Base-by-base conservation (phyloP, 2,113 vertebrate genomes). In the Malurus melanocephalus region DNA sequence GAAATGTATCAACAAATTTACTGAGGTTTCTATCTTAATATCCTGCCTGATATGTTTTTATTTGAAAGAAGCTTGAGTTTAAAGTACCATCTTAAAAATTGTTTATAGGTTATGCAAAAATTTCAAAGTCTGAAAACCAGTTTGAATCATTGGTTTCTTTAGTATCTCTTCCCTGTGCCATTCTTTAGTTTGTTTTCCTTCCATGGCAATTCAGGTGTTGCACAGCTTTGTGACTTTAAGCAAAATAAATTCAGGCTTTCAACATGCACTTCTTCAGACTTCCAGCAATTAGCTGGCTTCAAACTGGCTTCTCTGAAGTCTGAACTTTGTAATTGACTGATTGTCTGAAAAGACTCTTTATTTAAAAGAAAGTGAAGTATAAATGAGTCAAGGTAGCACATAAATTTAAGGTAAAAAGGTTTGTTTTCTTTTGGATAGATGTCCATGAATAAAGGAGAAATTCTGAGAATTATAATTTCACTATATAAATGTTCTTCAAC, bases 1-100 rank as follows among this genome's bases (percentile, higher is more conserved):
- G 94, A 93, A 92, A 92, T 78, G 76, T 92, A 94, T 91, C 95
- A 96, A 95, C 95, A 96, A 89, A 91, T 89, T 91, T 88, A 92
- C 73, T 53, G 67, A 85, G 83, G 80, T 92, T 95, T 96, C 82
- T 93, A 2, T 94, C 88, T 87, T 89, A 87, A 90, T 93, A 88
- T 78, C 79, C 80, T 72, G 45, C 74, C 66, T 89, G 67, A 73
- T 92, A 33, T 56, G 40, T 46, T 92, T 90, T 90, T 94, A 62
- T 82, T 80, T 85, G 68, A 93, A 91, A 87, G 78, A 83, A 74
- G 55, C 38, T 87, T 66, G 52, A 86, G 73, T 93, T 88, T 81
- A 69, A 73, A 85, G 66, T 93, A 52, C 43, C 42, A 68, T 81
- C 66, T 93, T 85, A 78, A 91, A 94, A 91, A 49, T 38, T 48